Evolutionary conservation across 2,113 vertebrate species (phyloP), one percentile per base, ranked within the genome.

Genomic region (Anas platyrhynchos): DNA sequence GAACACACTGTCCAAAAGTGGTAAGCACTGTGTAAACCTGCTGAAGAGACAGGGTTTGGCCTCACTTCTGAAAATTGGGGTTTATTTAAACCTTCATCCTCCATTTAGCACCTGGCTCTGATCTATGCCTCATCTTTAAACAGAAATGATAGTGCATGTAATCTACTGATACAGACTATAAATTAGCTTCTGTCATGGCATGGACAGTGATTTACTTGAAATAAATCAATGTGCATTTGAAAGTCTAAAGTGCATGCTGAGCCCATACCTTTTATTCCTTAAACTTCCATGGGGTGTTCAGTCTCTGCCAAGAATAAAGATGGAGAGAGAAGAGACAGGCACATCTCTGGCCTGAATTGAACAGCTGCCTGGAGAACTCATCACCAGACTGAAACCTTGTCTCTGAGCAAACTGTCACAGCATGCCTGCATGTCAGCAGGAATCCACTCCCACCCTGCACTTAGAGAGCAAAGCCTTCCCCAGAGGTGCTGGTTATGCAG

Each of bases 351-450:
- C 56, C 63, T 72, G 34, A 16, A 25, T 34, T 79, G 65, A 78
- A 89, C 21, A 44, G 32, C 58, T 36, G 36, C 18, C 29, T 27
- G 48, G 15, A 94, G 56, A 75, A 78, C 31, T 83, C 62, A 26
- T 77, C 22, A 29, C 25, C 0, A 0, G n/a, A 36, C 18, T 80
- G 44, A 6, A 66, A 79, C 89, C 10, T 18, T 44, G 6, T 34
- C 52, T 59, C 32, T 56, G 22, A 68, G 41, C 15, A 41, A 38
- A 44, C 9, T 68, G 54, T n/a, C 54, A 36, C 25, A 69, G 26
- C 13, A 23, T 17, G 27, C 1, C 0, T 1, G 0, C 1, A 20
- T 27, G 56, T 32, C 77, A 41, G 80, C 0, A 0, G 89, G 87
- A 85, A 50, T 23, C 26, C 36, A 65, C 48, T 83, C n/a, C 72